Conservation (phyloP, 2,888 invertebrate species). For the Camponotus fellah region DNA sequence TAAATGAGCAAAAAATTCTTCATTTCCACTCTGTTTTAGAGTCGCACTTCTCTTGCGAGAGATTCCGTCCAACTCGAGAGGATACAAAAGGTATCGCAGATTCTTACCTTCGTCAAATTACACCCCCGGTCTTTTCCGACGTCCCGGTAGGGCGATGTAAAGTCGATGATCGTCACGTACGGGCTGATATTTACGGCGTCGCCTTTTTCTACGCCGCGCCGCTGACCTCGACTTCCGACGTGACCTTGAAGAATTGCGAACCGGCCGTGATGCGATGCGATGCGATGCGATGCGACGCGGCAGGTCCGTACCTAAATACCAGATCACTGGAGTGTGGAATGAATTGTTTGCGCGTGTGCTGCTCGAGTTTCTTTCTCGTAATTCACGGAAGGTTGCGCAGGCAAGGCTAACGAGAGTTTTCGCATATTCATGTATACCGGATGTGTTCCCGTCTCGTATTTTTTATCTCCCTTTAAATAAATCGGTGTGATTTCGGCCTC, state of each 20-base stretch:
- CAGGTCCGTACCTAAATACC: constrained; percentile 60
- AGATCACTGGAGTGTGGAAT: constrained; percentile 53
- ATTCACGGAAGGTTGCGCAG: constrained; percentile 60
- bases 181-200: constrained; percentile 17
- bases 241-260: constrained; percentile 55
- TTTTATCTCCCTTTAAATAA: background rate
- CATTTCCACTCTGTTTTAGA: background rate
- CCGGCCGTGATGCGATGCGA: constrained; percentile 39
- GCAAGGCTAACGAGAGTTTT: constrained; percentile 49
- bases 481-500: background rate
- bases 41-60: background rate
- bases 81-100: background rate
- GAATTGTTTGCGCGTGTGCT: constrained; percentile 35
- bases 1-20: background rate
- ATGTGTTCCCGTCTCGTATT: background rate
- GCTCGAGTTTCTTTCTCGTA: constrained; percentile 59
- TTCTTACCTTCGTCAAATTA: background rate
- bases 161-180: constrained; percentile 38
- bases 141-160: background rate
- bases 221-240: constrained; percentile 34
- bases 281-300: constrained; percentile 39
- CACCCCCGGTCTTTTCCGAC: background rate
- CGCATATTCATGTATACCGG: constrained; percentile 14
- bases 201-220: constrained; percentile 23
- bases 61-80: background rate